These are phyloP conservation scores for Gorsachius magnificus DNA, from an alignment of 2,797 vertebrate species.

Conservation along the genomic window DNA sequence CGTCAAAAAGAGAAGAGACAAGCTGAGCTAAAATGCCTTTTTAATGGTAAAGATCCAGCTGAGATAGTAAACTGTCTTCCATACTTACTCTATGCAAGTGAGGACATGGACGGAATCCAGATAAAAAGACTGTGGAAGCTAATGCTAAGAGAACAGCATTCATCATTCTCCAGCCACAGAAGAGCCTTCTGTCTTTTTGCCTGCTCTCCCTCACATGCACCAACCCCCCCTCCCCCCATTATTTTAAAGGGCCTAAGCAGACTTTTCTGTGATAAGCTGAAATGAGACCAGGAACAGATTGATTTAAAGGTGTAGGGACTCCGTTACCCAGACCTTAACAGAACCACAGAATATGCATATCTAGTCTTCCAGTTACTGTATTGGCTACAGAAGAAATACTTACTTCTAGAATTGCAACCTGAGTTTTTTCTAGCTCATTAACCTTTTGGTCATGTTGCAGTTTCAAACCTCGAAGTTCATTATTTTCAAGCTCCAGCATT, in stretches of 20 bases:
- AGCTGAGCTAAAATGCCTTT: background rate
- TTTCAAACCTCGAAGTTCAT: slow-evolving; percentile 76
- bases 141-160: background rate
- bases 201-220: background rate
- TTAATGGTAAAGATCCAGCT: background rate
- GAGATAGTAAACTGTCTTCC: background rate
- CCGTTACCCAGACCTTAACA: background rate
- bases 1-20: background rate
- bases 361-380: background rate
- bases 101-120: background rate
- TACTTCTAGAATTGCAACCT: slow-evolving; percentile 76
- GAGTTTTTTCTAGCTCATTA: slow-evolving; percentile 77
- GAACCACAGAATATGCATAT: background rate
- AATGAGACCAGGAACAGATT: background rate
- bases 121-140: background rate
- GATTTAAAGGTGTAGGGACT: background rate
- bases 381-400: background rate
- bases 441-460: slow-evolving; percentile 78
- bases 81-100: background rate
- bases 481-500: slow-evolving; percentile 79
- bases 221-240: background rate
- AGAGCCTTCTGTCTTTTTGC: background rate
- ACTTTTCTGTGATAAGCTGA: background rate
- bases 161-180: background rate
- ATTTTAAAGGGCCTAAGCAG: background rate